Evolutionary conservation across 2,113 vertebrate species (phyloP).

Genomic region (Coracopsis vasa): DNA sequence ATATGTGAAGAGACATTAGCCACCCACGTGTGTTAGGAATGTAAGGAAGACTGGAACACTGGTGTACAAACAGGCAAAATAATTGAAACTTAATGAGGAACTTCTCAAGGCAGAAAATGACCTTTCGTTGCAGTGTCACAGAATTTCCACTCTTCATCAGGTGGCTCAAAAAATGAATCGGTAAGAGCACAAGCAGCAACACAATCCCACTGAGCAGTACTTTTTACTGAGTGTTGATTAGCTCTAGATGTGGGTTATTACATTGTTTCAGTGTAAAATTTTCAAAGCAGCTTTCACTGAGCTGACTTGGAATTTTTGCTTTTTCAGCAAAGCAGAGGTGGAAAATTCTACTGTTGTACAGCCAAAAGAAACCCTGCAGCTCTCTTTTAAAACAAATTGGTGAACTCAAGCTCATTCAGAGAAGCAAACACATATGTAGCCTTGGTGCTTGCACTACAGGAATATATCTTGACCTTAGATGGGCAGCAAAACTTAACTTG

Average conservation of each 20-base stretch:
- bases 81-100: constrained; percentile 75
- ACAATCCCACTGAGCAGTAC: not conserved
- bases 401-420: not conserved
- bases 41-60: constrained; percentile 59
- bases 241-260: not conserved
- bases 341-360: not conserved
- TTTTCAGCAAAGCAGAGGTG: not conserved
- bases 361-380: not conserved
- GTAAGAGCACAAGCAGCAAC: constrained; percentile 18
- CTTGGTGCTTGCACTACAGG: not conserved
- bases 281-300: constrained; percentile 26
- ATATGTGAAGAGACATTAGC: constrained; percentile 75
- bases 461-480: not conserved
- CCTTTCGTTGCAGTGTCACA: constrained; percentile 63
- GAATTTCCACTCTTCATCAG: constrained; percentile 47
- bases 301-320: not conserved
- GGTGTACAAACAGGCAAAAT: constrained; percentile 66
- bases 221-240: constrained; percentile 39
- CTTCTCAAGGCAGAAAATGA: constrained; percentile 60
- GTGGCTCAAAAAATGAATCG: constrained; percentile 29
- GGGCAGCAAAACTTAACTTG: not conserved
- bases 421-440: not conserved
- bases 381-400: not conserved
- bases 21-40: constrained; percentile 69
- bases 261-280: not conserved